Base-by-base conservation (phyloP, 1,140 invertebrate species). In the Drosophila funebris region DNA sequence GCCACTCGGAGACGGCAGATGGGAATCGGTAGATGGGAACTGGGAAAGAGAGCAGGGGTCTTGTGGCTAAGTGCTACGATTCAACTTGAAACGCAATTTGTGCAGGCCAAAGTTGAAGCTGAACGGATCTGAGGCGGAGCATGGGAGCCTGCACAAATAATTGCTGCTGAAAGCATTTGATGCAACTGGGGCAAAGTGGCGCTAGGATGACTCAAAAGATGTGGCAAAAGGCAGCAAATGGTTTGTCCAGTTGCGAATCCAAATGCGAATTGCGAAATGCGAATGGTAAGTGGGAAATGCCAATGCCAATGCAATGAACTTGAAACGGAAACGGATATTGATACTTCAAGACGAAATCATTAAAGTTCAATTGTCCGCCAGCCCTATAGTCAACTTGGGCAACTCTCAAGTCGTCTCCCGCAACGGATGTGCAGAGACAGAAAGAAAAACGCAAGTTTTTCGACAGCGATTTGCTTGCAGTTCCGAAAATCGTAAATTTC, bases 271-370 rank as follows among this genome's bases (percentile, higher is more conserved):
- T 41, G 18, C 41, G 54, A 69, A 67, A 66, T 64, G 43, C 22
- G 37, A 74, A 66, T 39, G 43, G 58, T 46, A 73, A 67, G 46
- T 72, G 62, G 41, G 27, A 44, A 52, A 66, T 53, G 41, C 70
- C 44, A 74, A 70, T 69, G 67, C 57, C 33, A 72, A 75, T 66
- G 54, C 60, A 78, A 72, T 79, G 76, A 88, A 79, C 76, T 75
- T 78, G 76, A 88, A 81, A 73, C 78, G 76, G 87, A 73, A 89
- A 78, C 87, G 87, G 87, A 90, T 90, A 90, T 90, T 90, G 87
- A 90, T 87, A 82, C 87, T 87, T 90, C 76, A 90, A 90, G 87
- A 90, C 79, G 87, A 81, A 87, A 90, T 90, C 84, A 89, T 90
- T 90, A 87, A 90, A 87, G 83, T 83, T 72, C 83, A 87, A 87